A percentile compares a stretch with the other conserved stretches of the same genome.
phyloP scores from a whole-genome alignment of 2,797 vertebrate genomes.

The Sphaeramia orbicularis region DNA sequence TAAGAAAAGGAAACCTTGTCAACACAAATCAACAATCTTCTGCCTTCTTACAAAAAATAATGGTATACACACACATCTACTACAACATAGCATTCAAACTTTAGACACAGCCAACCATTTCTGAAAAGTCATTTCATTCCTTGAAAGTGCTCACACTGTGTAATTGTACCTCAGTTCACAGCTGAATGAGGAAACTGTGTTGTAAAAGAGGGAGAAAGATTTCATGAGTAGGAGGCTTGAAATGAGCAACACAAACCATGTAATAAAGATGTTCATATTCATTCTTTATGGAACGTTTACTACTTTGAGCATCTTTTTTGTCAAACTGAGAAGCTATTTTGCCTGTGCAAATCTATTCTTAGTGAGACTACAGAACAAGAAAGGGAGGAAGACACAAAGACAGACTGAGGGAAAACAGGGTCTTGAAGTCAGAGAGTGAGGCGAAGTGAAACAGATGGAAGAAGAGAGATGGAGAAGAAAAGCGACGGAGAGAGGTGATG shows the following conservation, averaged over 20 bases:
- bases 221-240: conserved; percentile 16
- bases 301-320: conserved; percentile 47
- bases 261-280: conserved; percentile 34
- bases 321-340: conserved; percentile 48
- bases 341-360: conserved; percentile 70
- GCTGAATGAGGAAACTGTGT: conserved; percentile 1
- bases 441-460: conserved; percentile 75
- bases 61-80: conserved; percentile 18
- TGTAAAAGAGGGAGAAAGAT: conserved; percentile 21
- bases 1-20: conserved; percentile 8
- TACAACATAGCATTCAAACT: conserved; percentile 22
- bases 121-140: conserved; percentile 32
- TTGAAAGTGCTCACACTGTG: conserved; percentile 27
- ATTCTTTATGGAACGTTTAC: conserved; percentile 42
- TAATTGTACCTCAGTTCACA: conserved; percentile 23
- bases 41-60: conserved; percentile 12
- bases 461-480: conserved; percentile 73
- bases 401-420: conserved; percentile 50
- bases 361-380: conserved; percentile 50
- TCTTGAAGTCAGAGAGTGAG: conserved; percentile 70
- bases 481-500: conserved; percentile 71
- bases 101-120: conserved; percentile 18
- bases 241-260: conserved; percentile 14
- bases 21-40: conserved; percentile 21
- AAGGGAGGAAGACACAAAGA: conserved; percentile 57